Percentiles rank a stretch among this genome's conserved stretches.
phyloP scores from a whole-genome alignment of 2,797 vertebrate genomes.

The Smutsia temminckii region DNA sequence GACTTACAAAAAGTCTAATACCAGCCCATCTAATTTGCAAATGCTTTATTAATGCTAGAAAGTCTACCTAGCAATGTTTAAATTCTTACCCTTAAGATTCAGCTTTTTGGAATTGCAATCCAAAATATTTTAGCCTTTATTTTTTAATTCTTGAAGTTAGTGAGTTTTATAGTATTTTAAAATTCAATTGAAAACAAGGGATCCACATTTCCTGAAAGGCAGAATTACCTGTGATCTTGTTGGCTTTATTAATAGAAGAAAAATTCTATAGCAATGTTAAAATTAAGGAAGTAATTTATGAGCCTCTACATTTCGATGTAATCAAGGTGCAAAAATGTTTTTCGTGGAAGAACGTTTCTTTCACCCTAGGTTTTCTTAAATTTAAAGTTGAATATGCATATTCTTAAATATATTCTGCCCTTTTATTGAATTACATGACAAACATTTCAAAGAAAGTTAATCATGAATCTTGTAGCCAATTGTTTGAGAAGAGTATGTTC shows the following conservation, averaged over 20 bases:
- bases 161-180: slow-evolving; percentile 22
- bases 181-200: slow-evolving; percentile 6
- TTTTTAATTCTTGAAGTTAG: slow-evolving; percentile 41
- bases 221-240: neutral
- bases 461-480: neutral
- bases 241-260: slow-evolving; percentile 19
- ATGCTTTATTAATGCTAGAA: slow-evolving; percentile 25
- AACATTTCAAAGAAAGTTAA: neutral
- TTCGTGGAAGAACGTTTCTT: slow-evolving; percentile 46
- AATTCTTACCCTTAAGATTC: slow-evolving; percentile 19
- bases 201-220: neutral
- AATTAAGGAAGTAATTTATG: slow-evolving; percentile 30
- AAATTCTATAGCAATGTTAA: too few species aligned
- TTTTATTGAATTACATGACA: neutral
- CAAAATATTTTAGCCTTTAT: neutral
- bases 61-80: slow-evolving; percentile 30
- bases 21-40: slow-evolving; percentile 11
- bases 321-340: slow-evolving; percentile 45
- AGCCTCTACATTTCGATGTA: slow-evolving; percentile 16
- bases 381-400: slow-evolving; percentile 13
- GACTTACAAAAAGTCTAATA: slow-evolving; percentile 47
- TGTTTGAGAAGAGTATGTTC: slow-evolving; percentile 15
- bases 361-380: slow-evolving; percentile 9
- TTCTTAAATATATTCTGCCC: neutral
- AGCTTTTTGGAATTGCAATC: slow-evolving; percentile 17